Conservation (phyloP, 2,797 vertebrate species). For the Saxicola maurus region DNA sequence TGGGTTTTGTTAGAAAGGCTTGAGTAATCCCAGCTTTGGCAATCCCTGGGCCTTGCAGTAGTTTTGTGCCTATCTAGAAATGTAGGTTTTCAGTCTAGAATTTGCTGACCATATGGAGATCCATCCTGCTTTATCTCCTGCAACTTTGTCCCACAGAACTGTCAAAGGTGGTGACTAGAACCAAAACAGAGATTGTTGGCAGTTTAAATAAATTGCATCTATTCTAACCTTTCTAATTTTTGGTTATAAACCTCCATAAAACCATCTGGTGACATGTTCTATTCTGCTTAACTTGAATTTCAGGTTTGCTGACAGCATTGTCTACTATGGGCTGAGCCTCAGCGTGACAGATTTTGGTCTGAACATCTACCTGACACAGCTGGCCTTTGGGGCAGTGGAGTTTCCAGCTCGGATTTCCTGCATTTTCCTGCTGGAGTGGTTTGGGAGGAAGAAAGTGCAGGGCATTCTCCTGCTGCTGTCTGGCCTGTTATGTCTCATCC, state of each 20-base stretch:
- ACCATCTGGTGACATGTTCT: not conserved
- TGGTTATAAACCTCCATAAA: not conserved
- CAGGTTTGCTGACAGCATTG: slow-evolving; percentile 86
- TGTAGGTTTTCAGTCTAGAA: not conserved
- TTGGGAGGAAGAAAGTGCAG: slow-evolving; percentile 78
- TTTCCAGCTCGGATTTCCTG: slow-evolving; percentile 71
- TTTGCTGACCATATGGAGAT: not conserved
- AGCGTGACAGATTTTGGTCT: slow-evolving; percentile 84
- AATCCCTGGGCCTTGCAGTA: not conserved
- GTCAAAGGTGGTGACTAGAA: not conserved
- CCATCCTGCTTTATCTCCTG: not conserved
- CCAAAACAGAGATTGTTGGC: not conserved
- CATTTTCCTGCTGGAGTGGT: slow-evolving; percentile 75
- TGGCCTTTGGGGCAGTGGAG: slow-evolving; percentile 83
- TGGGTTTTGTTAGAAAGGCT: not conserved
- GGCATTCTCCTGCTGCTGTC: slow-evolving; percentile 64
- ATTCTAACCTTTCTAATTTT: not conserved
- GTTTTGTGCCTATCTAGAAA: not conserved
- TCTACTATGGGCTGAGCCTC: slow-evolving; percentile 85
- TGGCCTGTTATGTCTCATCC: slow-evolving; percentile 74
- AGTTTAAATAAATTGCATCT: fast-evolving
- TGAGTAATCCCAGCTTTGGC: not conserved
- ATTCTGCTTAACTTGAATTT: not conserved
- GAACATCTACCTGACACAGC: slow-evolving; percentile 87
- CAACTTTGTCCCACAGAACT: fast-evolving